Evolutionary conservation across 2,797 vertebrate species (phyloP), one percentile per base, ranked within the genome.

Genomic region (Myripristis murdjan): DNA sequence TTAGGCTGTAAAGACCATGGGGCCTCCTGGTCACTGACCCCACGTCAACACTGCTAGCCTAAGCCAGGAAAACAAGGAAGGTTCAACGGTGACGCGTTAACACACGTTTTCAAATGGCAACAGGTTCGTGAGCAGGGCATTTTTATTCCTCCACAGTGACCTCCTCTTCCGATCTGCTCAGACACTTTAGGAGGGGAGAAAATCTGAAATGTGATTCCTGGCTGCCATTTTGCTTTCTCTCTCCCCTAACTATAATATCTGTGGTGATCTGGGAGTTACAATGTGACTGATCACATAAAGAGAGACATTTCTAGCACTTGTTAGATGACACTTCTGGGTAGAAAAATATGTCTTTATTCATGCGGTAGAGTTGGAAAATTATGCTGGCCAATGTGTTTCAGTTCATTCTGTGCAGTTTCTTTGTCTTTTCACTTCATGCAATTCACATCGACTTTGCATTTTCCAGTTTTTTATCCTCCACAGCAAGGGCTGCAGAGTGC

Each of bases 11-110:
- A 12, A 37, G 35, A 39, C 15, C 23, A 26, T 15, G 7, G 16
- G 26, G 28, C 64, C 58, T 37, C 41, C 49, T 62, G 70, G 57
- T 64, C 53, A 75, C 31, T 81, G 79, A 81, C 59, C 65, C 41
- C 22, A 58, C 44, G 75, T 63, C 52, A 56, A 9, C 61, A 44
- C 2, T 20, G 61, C 33, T 22, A 68, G 22, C 35, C 72, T 65
- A 82, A 49, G 18, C 48, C 70, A 57, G 56, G 47, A 65, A 60
- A 78, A 74, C 59, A 52, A 66, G 64, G 31, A 63, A 20, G 12
- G 68, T 66, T 77, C 68, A 80, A 26, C 44, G 7, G 23, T 24
- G 65, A 72, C 18, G 63, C 37, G 12, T 56, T 49, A 28, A 44
- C 6, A 8, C 12, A 23, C 1, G 2, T 57, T 58, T 26, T 20